Evolutionary conservation across 1,140 invertebrate species (phyloP).

Genomic region (Cydia pomonella): DNA sequence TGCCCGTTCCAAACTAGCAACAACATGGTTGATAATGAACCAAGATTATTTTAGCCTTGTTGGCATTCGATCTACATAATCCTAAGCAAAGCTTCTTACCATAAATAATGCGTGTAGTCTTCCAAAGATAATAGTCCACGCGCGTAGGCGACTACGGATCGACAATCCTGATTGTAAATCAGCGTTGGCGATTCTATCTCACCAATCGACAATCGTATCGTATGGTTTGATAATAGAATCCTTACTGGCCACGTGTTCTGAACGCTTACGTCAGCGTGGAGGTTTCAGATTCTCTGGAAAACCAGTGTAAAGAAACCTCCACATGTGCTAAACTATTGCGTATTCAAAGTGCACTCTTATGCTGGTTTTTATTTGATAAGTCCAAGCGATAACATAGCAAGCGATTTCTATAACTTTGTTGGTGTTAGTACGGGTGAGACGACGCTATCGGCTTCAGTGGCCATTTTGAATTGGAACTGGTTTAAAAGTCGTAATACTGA

Average conservation of each 20-base stretch:
- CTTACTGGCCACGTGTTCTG: neutral
- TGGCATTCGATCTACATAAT: constrained; percentile 76
- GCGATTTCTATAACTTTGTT: neutral
- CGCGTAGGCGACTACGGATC: constrained; percentile 74
- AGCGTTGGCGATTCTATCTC: constrained; percentile 45
- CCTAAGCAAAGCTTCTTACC: constrained; percentile 77
- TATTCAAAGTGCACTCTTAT: neutral
- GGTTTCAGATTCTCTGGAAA: neutral
- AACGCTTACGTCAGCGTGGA: neutral
- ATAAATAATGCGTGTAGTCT: constrained; percentile 78
- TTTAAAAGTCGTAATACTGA: constrained; percentile 7
- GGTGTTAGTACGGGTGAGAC: constrained; percentile 14
- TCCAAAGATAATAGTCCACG: constrained; percentile 67
- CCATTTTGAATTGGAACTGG: constrained; percentile 26
- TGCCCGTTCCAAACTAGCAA: constrained; percentile 20
- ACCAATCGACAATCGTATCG: constrained; percentile 27
- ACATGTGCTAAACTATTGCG: neutral
- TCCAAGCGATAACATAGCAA: neutral
- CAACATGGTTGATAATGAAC: constrained; percentile 32
- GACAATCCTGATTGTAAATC: constrained; percentile 78
- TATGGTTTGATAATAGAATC: constrained; percentile 33
- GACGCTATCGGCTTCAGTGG: constrained; percentile 19
- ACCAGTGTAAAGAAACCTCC: neutral
- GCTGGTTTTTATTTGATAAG: neutral
- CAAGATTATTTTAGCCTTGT: constrained; percentile 61